Evolutionary conservation across 2,888 invertebrate genomes (phyloP).

Genomic region (Orthonychiurus folsomi): DNA sequence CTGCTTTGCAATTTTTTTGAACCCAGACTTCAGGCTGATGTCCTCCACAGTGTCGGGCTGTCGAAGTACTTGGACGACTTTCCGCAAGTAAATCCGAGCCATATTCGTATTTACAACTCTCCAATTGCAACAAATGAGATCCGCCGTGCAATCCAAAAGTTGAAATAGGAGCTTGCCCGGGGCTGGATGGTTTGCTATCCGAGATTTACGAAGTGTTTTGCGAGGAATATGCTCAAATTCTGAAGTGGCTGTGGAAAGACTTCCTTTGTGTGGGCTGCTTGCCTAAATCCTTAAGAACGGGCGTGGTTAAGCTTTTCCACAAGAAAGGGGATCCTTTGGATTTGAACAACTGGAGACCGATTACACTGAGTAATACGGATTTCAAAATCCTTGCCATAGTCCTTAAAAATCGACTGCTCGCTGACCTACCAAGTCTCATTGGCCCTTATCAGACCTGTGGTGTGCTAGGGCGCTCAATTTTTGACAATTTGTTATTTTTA

Average conservation of each 20-base stretch:
- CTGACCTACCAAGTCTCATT: not conserved
- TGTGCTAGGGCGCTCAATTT: constrained; percentile 7
- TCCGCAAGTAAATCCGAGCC: too few relatives aligned
- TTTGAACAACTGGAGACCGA: constrained; percentile 11
- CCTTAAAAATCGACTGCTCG: constrained; percentile 4
- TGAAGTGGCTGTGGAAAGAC: too few relatives aligned
- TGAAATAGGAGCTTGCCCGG: not conserved
- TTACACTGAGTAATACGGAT: constrained; percentile 8
- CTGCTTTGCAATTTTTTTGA: too few relatives aligned
- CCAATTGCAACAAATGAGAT: constrained; percentile 7
- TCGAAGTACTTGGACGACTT: too few relatives aligned
- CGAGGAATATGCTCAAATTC: too few relatives aligned
- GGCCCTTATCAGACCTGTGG: constrained; percentile 12
- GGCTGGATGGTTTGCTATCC: constrained; percentile 9
- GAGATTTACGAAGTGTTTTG: constrained; percentile 6
- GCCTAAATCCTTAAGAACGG: not conserved
- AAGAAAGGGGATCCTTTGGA: constrained; percentile 8
- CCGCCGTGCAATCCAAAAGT: not conserved
- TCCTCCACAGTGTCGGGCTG: too few relatives aligned
- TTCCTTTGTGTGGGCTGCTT: too few relatives aligned
- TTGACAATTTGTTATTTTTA: constrained; percentile 6
- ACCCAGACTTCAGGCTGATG: too few relatives aligned
- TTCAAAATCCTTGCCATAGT: constrained; percentile 9
- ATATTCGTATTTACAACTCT: too few relatives aligned
- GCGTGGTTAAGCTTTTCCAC: constrained; percentile 2